These are phyloP conservation scores for Plebejus melissa DNA, from an alignment of 2,888 invertebrate species.

Conservation along the genomic window DNA sequence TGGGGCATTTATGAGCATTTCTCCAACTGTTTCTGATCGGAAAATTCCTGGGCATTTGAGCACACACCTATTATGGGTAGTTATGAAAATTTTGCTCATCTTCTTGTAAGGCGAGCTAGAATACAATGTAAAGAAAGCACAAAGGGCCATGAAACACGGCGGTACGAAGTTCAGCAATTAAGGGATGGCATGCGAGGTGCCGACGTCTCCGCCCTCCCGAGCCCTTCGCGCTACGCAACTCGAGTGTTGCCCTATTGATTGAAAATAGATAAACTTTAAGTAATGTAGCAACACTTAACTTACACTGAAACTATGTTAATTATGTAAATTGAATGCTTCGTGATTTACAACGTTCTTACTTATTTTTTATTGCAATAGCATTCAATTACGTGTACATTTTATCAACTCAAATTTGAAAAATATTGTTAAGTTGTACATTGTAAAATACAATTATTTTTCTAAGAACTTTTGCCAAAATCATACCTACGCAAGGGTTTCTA, in stretches of 20 bases:
- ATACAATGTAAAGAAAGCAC: constrained; percentile 31
- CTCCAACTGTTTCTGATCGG: neutral
- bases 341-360: neutral
- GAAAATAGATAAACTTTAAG: constrained; percentile 18
- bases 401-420: too few species aligned
- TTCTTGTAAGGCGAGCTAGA: neutral
- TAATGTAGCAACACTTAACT: constrained; percentile 18
- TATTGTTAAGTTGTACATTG: too few species aligned
- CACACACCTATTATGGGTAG: neutral
- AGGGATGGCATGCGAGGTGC: constrained; percentile 64
- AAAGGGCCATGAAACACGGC: constrained; percentile 28
- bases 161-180: constrained; percentile 57
- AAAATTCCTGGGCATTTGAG: too few species aligned
- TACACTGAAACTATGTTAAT: constrained; percentile 10
- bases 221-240: constrained; percentile 20
- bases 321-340: neutral
- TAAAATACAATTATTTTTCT: too few species aligned
- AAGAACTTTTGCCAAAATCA: too few species aligned
- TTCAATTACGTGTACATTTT: neutral
- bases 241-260: constrained; percentile 25
- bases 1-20: neutral
- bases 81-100: neutral
- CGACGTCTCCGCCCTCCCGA: constrained; percentile 55
- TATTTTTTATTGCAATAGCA: neutral
- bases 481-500: neutral